Percentiles rank a stretch among this genome's conserved stretches.
These are phyloP conservation scores for Nowickia ferox DNA, from an alignment of 2,888 invertebrate species.

Conservation along the genomic window DNA sequence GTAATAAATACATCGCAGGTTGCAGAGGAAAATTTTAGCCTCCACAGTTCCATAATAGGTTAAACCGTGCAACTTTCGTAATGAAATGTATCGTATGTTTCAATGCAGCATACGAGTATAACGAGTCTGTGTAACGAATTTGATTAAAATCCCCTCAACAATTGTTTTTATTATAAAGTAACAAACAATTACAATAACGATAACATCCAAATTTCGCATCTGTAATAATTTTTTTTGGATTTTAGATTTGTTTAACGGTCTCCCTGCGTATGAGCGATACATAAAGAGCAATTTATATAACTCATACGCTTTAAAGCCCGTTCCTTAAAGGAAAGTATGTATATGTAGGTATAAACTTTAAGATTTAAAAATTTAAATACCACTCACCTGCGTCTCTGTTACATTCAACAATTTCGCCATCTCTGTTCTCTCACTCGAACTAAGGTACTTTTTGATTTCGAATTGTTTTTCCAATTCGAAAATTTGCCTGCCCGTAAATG, in stretches of 20 bases:
- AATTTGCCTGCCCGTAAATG: constrained; percentile 97
- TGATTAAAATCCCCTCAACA: no score
- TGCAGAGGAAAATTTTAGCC: no score
- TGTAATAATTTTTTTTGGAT: no score
- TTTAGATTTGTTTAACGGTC: neutral
- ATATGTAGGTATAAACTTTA: no score
- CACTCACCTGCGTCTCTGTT: constrained; percentile 96
- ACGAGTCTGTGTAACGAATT: no score
- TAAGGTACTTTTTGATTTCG: constrained; percentile 97
- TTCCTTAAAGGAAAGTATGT: neutral
- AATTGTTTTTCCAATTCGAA: constrained; percentile 98
- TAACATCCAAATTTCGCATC: no score
- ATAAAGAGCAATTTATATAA: neutral
- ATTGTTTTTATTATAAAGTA: no score
- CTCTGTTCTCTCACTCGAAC: constrained; percentile 96
- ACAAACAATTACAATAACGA: no score
- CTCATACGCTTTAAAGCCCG: neutral
- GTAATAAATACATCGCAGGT: neutral
- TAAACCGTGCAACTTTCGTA: no score
- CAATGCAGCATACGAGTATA: no score
- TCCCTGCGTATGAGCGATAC: constrained; percentile 1
- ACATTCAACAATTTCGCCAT: constrained; percentile 97
- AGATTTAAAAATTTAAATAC: neutral
- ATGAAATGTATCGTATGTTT: no score
- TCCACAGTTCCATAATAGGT: no score